These are phyloP conservation scores for Eulemur rubriventer DNA, from an alignment of 2,797 vertebrate genomes.

Conservation along the genomic window DNA sequence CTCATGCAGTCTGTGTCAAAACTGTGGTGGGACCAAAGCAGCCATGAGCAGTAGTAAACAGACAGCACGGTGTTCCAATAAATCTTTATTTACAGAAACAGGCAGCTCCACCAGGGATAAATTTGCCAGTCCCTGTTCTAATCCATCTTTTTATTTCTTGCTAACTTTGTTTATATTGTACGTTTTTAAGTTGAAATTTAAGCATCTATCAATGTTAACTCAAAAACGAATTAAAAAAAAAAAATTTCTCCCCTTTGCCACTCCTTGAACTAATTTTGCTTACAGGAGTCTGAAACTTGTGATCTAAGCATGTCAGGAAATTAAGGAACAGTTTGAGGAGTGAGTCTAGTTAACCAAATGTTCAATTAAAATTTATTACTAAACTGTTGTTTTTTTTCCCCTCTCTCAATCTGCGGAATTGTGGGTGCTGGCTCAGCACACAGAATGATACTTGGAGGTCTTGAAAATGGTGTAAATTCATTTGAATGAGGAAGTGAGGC, in stretches of 20 bases:
- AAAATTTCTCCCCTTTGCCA: background rate
- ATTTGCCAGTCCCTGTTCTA: background rate
- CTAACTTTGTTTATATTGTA: background rate
- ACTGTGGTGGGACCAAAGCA: background rate
- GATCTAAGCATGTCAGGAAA: background rate
- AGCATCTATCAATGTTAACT: background rate
- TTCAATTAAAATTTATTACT: background rate
- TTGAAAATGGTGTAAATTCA: background rate
- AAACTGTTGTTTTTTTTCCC: background rate
- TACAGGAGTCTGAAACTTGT: background rate
- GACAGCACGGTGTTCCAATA: background rate
- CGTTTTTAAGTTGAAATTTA: constrained; percentile 11
- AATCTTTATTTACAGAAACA: background rate
- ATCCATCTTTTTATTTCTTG: background rate
- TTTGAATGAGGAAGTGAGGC: background rate
- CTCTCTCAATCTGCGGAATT: background rate
- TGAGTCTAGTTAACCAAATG: background rate
- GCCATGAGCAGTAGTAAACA: background rate
- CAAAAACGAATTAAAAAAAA: background rate
- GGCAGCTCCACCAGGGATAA: background rate
- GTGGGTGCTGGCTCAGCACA: background rate
- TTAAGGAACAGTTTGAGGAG: background rate
- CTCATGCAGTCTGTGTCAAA: background rate
- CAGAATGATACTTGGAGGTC: background rate
- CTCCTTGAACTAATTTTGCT: background rate